Percentiles rank a stretch among this genome's conserved stretches.
These are phyloP conservation scores for Gymnobelideus leadbeateri DNA, from an alignment of 2,113 vertebrate genomes.

Conservation along the genomic window DNA sequence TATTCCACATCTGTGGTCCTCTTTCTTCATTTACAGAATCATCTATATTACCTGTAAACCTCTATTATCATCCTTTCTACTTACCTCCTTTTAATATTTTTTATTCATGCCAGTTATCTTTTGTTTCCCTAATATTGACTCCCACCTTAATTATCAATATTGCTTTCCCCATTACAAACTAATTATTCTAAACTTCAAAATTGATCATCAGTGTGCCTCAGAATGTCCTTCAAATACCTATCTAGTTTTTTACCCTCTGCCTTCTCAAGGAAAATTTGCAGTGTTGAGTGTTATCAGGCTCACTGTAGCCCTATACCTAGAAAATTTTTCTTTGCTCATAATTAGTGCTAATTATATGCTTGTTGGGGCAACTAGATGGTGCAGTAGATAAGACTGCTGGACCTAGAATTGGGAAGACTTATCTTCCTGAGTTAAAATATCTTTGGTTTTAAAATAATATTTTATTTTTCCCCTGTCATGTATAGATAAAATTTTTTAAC, in stretches of 20 bases:
- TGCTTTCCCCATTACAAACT: neutral
- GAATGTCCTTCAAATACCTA: neutral
- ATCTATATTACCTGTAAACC: neutral
- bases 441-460: neutral
- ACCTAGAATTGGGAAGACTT: neutral
- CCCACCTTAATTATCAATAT: neutral
- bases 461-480: neutral
- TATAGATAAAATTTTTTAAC: neutral
- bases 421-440: too few species aligned
- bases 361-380: too few species aligned
- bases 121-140: neutral
- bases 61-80: neutral
- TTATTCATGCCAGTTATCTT: neutral
- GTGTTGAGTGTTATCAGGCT: neutral
- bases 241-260: neutral
- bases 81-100: neutral
- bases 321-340: neutral
- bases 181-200: neutral
- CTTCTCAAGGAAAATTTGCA: neutral
- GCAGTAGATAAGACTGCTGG: too few species aligned
- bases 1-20: neutral
- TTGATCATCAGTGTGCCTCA: neutral
- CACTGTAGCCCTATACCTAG: neutral
- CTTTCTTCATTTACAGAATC: neutral
- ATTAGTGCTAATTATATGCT: neutral